These are phyloP conservation scores for Scolopax rusticola DNA, from an alignment of 2,797 vertebrate species.

Conservation along the genomic window DNA sequence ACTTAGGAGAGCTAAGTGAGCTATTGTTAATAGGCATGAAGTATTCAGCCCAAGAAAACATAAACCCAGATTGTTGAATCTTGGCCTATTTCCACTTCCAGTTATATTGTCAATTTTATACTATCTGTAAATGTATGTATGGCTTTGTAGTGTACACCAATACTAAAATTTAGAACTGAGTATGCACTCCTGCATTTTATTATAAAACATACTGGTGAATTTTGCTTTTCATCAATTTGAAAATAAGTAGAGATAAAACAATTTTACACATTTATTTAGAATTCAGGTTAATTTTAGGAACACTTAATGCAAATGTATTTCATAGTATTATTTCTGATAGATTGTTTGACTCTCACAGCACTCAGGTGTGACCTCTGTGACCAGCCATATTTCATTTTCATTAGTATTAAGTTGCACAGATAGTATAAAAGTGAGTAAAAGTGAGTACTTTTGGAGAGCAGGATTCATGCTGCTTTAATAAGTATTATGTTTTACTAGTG, in stretches of 20 bases:
- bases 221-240: background rate
- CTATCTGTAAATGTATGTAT: background rate
- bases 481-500: slow-evolving; percentile 33
- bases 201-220: background rate
- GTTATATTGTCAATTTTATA: background rate
- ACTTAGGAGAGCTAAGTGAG: background rate
- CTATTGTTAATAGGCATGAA: background rate
- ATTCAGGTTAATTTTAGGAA: background rate
- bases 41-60: background rate
- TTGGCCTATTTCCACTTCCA: background rate
- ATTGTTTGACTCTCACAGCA: background rate
- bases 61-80: background rate
- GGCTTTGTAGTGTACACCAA: background rate
- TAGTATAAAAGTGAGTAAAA: background rate
- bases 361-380: background rate
- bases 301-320: background rate
- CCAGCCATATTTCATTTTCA: background rate
- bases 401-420: background rate
- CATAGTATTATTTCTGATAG: background rate
- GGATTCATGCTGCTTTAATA: background rate
- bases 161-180: background rate
- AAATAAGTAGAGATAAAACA: background rate
- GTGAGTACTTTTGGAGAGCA: background rate
- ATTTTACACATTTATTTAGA: background rate
- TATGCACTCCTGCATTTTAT: background rate